Percentiles rank a stretch among this genome's conserved stretches.
Evolutionary conservation across 2,113 vertebrate species (phyloP).

Genomic region (Hemichromis elongatus): DNA sequence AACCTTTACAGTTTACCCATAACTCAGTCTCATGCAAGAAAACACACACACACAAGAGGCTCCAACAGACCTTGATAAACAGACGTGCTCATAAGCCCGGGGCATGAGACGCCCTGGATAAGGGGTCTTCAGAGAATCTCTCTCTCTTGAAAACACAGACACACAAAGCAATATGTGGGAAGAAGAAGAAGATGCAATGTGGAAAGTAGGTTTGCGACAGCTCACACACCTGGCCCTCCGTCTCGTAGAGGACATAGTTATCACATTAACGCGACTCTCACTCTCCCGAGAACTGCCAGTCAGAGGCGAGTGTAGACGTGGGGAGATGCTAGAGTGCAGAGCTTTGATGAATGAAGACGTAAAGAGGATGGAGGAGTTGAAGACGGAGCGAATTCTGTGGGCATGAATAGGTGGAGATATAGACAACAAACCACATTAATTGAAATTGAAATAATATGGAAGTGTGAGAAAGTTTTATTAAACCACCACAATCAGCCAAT

Average conservation of each 20-base stretch:
- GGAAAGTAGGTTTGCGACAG: constrained; percentile 36
- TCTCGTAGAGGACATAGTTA: constrained; percentile 12
- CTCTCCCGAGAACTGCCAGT: constrained; percentile 43
- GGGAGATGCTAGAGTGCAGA: not conserved
- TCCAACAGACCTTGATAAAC: constrained; percentile 51
- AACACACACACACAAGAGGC: constrained; percentile 5
- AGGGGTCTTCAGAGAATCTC: constrained; percentile 46
- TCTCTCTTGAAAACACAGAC: constrained; percentile 4
- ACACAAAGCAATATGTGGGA: not conserved
- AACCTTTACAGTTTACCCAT: constrained; percentile 48
- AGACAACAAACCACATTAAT: not conserved
- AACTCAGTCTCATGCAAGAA: constrained; percentile 22
- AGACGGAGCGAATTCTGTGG: not conserved
- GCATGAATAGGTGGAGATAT: not conserved
- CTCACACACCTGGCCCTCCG: constrained; percentile 36
- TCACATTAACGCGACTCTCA: constrained; percentile 47
- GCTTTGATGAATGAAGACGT: constrained; percentile 27
- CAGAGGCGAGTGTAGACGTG: not conserved
- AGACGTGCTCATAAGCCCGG: constrained; percentile 48
- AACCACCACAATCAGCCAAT: not conserved
- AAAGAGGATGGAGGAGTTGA: not conserved
- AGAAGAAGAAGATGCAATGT: not conserved
- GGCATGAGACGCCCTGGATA: constrained; percentile 55
- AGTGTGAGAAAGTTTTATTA: not conserved
- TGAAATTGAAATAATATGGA: not conserved